Percentiles rank a stretch among this genome's conserved stretches.
Evolutionary conservation across 1,140 invertebrate species (phyloP).

Genomic region (Eubasilissa regina): DNA sequence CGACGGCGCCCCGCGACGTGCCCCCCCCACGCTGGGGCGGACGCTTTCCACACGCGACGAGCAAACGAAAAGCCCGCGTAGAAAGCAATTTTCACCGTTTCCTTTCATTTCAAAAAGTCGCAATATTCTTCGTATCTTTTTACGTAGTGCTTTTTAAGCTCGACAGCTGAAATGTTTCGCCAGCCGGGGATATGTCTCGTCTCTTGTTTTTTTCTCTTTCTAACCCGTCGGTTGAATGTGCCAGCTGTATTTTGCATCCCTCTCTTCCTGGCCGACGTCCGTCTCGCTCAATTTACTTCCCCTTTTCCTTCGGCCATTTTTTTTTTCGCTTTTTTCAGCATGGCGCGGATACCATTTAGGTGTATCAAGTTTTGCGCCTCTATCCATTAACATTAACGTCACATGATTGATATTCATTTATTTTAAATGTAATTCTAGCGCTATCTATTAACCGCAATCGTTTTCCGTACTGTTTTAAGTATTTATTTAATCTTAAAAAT

Average conservation of each 20-base stretch:
- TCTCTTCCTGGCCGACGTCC: slow-evolving; percentile 26
- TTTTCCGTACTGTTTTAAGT: too few species aligned
- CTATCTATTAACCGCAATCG: too few species aligned
- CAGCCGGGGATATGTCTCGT: slow-evolving; percentile 31
- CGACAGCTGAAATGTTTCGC: background rate
- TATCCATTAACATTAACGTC: background rate
- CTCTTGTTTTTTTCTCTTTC: slow-evolving; percentile 35
- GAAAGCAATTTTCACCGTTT: background rate
- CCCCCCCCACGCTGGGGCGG: background rate
- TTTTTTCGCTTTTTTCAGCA: slow-evolving; percentile 49
- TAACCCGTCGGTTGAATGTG: background rate
- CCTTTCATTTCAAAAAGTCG: too few species aligned
- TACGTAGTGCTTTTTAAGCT: background rate
- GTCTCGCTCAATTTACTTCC: slow-evolving; percentile 58
- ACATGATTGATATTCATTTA: background rate
- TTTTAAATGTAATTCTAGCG: background rate
- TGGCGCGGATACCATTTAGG: slow-evolving; percentile 36
- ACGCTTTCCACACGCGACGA: background rate
- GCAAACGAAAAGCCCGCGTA: background rate
- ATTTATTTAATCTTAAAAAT: too few species aligned
- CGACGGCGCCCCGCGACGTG: slow-evolving; percentile 14
- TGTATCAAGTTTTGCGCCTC: slow-evolving; percentile 15
- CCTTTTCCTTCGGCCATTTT: slow-evolving; percentile 48
- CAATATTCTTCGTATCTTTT: background rate
- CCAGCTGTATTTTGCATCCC: slow-evolving; percentile 51